These are phyloP conservation scores for Micoletzkya japonica DNA, from an alignment of 2,888 invertebrate genomes.

Conservation along the genomic window DNA sequence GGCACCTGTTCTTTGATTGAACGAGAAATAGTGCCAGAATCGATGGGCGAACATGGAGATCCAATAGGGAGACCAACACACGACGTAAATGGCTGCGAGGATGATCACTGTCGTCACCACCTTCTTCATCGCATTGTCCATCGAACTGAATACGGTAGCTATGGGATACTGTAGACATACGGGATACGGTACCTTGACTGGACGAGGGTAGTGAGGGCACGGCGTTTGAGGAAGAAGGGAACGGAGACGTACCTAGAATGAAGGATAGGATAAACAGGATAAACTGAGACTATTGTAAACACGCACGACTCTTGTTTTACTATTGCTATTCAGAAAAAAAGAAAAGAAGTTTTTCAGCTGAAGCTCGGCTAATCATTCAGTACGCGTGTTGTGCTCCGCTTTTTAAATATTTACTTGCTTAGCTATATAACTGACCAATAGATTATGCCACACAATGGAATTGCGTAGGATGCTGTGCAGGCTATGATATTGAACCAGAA, in stretches of 20 bases:
- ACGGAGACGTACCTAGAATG: conserved; percentile 58
- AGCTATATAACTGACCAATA: conserved; percentile 58
- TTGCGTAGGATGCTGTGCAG: conserved; percentile 55
- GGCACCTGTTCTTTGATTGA: conserved; percentile 45
- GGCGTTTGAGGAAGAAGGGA: conserved; percentile 58
- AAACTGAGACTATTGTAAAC: not conserved
- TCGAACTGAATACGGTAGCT: conserved; percentile 35
- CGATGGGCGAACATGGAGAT: conserved; percentile 54
- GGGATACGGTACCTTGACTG: too few relatives aligned
- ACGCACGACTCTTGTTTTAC: not conserved
- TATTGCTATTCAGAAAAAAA: not conserved
- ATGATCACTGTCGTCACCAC: conserved; percentile 60
- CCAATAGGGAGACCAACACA: conserved; percentile 62
- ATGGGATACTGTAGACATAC: not conserved
- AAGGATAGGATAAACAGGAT: not conserved
- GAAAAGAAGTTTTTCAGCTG: not conserved
- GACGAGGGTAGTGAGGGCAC: conserved; percentile 52
- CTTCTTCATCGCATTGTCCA: conserved; percentile 58
- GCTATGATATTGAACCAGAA: conserved; percentile 59
- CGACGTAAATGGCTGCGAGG: conserved; percentile 58
- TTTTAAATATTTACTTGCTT: too few relatives aligned
- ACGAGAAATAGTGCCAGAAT: conserved; percentile 36
- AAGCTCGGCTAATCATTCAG: not conserved
- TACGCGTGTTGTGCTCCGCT: too few relatives aligned
- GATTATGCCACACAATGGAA: conserved; percentile 60